A percentile compares a stretch with the other conserved stretches of the same genome.
Conservation (phyloP, 2,888 invertebrate species). For the Adineta ricciae region DNA sequence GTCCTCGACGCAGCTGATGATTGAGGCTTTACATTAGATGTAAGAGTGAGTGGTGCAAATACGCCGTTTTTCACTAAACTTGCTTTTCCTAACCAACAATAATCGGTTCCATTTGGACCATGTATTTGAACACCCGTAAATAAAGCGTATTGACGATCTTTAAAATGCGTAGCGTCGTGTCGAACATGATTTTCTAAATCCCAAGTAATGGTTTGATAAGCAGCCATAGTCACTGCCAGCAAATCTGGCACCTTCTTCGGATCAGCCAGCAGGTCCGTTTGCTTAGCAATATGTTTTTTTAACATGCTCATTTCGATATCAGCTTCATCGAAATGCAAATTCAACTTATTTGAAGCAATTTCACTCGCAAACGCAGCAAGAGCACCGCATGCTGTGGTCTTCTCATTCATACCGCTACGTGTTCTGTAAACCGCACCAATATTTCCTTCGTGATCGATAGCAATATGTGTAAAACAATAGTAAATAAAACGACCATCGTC, state of each 20-base stretch:
- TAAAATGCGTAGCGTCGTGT: not conserved
- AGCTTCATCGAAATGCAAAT: not conserved
- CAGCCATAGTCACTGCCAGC: not conserved
- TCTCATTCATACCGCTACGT: not conserved
- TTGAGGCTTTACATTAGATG: not conserved
- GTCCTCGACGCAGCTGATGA: too few species aligned
- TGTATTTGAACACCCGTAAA: not conserved
- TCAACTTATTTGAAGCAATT: not conserved
- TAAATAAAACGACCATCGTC: not conserved
- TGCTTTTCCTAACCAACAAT: not conserved
- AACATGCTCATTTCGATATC: not conserved
- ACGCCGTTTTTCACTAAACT: not conserved
- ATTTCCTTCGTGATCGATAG: not conserved
- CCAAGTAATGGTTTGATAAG: not conserved
- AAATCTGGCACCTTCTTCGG: too few species aligned
- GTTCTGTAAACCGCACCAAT: not conserved
- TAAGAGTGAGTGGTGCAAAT: not conserved
- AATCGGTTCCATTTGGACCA: not conserved
- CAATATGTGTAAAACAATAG: slow-evolving; percentile 7
- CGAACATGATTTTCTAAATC: not conserved
- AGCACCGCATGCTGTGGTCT: not conserved
- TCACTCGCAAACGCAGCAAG: not conserved
- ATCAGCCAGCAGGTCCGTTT: too few species aligned
- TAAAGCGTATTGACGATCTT: not conserved
- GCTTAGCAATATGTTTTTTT: not conserved